A percentile compares a stretch with the other conserved stretches of the same genome.
phyloP scores from a whole-genome alignment of 2,113 vertebrate genomes.

The Varanus salvator region DNA sequence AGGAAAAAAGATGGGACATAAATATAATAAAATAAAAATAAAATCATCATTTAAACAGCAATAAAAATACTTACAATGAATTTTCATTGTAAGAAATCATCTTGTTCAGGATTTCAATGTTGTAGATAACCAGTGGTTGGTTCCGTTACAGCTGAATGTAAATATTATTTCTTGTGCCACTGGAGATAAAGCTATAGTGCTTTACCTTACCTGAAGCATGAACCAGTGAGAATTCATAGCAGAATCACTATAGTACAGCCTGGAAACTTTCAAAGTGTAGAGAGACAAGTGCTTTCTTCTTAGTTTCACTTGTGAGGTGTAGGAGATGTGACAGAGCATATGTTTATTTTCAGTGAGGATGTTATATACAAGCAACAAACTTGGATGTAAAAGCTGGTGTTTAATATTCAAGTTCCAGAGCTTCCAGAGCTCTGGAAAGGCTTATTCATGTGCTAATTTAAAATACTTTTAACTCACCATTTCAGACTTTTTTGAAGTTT shows the following conservation, averaged over 20 bases:
- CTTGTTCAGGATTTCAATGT: not conserved
- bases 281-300: not conserved
- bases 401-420: not conserved
- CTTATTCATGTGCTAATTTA: not conserved
- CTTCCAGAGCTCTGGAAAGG: not conserved
- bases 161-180: not conserved
- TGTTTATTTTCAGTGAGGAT: not conserved
- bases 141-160: not conserved
- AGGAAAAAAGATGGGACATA: too few relatives aligned
- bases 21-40: not conserved
- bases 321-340: not conserved
- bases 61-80: not conserved
- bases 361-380: not conserved
- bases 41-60: not conserved
- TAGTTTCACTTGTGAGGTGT: not conserved
- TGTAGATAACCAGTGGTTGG: not conserved
- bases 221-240: not conserved
- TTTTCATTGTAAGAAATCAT: not conserved
- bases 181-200: not conserved
- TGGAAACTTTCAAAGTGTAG: not conserved
- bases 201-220: not conserved
- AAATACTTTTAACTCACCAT: not conserved
- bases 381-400: not conserved
- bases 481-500: not conserved
- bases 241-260: not conserved